These are phyloP conservation scores for Sitta carolinensis DNA, from an alignment of 2,797 vertebrate genomes.

Conservation along the genomic window DNA sequence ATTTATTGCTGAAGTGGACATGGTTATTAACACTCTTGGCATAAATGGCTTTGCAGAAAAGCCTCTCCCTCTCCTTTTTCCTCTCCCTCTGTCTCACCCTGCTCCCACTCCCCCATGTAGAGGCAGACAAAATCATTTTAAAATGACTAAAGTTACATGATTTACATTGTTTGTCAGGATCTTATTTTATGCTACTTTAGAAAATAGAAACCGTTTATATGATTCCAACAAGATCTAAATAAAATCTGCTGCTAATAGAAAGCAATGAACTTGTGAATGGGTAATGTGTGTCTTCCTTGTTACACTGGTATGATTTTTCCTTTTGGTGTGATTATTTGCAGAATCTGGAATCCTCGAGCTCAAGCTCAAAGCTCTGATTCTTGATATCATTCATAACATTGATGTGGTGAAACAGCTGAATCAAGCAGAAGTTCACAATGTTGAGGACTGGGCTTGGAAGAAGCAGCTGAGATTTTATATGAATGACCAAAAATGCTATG, in stretches of 20 bases:
- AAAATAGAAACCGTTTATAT: not conserved
- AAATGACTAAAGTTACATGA: not conserved
- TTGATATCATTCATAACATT: slow-evolving; percentile 96
- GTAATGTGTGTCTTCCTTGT: not conserved
- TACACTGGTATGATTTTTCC: not conserved
- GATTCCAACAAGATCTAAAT: not conserved
- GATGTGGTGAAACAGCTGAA: slow-evolving; percentile 90
- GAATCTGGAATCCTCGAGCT: slow-evolving; percentile 87
- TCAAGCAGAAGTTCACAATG: slow-evolving; percentile 78
- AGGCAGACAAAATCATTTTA: not conserved
- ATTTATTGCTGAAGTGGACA: not conserved
- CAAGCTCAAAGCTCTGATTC: slow-evolving; percentile 94
- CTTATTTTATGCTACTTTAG: not conserved
- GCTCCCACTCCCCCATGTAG: fast-evolving
- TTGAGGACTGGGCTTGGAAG: slow-evolving; percentile 91
- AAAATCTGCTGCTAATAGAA: not conserved
- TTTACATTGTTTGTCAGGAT: not conserved
- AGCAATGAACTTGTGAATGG: not conserved
- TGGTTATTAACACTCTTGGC: not conserved
- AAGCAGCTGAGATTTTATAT: slow-evolving; percentile 95
- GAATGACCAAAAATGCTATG: slow-evolving; percentile 83
- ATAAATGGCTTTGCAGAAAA: not conserved
- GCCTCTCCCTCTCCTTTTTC: not conserved
- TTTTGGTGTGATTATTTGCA: slow-evolving; percentile 57
- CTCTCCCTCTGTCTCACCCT: not conserved